Evolutionary conservation across 2,113 vertebrate species (phyloP), one percentile per base, ranked within the genome.

Genomic region (Naja naja): DNA sequence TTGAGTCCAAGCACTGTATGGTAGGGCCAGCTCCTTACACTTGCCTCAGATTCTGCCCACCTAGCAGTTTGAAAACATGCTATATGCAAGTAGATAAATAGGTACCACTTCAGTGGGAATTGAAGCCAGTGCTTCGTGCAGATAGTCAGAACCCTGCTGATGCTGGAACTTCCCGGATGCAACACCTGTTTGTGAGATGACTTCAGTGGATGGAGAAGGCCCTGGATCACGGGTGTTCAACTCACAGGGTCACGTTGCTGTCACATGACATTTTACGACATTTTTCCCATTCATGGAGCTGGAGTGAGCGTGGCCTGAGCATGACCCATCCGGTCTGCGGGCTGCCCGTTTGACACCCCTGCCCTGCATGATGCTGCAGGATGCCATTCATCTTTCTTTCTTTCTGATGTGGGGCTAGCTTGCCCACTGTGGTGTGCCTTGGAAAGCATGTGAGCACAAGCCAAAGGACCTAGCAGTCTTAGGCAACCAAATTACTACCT

Each of bases 251-350:
- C 23, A 58, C 23, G 0, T 25, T 58, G 23, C 7, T 58, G 23
- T 58, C 22, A 56, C 7, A 0, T 56, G 55, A 56, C 0, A 49
- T 56, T 58, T 55, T 55, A 6, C 20, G 5, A 55, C 16, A 5
- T 56, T 56, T 56, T 56, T 2, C 56, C 7, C 20, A 58, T 25
- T 58, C 0, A 8, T 2, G 8, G 2, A 58, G 56, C 22, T 58
- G 23, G 56, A 8, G 23, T 58, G 23, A 23, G 23, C 5, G 1
- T 56, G 22, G 18, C 55, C 55, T 56, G 55, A 0, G 5, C 55
- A 56, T 6, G 55, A 58, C 0, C 7, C 23, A 58, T 25, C 56
- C 1, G 1, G 56, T 9, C 56, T 2, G 2, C 0, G 0, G 22
- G 7, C 56, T 25, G 23, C 23, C 56, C 25, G 23, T 25, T 58